phyloP scores from a whole-genome alignment of 2,113 vertebrate genomes.

The Malaclemys terrapin region DNA sequence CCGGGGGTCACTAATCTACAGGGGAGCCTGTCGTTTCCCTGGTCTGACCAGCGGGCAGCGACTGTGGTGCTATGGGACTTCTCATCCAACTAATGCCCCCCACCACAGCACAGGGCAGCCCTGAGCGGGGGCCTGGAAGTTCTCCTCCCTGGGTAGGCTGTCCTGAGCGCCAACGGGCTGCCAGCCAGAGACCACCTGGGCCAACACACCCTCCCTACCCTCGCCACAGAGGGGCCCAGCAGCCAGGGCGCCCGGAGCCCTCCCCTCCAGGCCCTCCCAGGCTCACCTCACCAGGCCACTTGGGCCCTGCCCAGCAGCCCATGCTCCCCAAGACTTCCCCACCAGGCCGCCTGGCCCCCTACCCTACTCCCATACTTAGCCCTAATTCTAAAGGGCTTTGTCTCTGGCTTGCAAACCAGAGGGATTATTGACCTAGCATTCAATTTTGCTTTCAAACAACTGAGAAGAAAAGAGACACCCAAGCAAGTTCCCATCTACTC shows the following conservation, averaged over 20 bases:
- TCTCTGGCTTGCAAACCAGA: background rate
- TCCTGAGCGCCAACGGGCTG: background rate
- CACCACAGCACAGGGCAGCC: background rate
- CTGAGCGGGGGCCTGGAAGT: background rate
- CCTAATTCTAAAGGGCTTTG: background rate
- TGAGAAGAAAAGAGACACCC: background rate
- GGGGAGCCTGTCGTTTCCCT: background rate
- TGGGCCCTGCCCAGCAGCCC: background rate
- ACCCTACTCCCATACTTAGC: background rate
- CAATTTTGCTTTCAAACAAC: background rate
- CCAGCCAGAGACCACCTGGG: no score
- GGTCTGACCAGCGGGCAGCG: background rate
- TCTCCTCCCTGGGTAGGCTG: no score
- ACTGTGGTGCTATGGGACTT: background rate
- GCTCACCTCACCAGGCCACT: background rate
- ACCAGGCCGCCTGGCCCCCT: background rate
- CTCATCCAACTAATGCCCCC: background rate
- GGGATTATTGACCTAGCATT: background rate
- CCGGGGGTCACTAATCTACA: no score
- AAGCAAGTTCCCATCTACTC: conserved; percentile 5
- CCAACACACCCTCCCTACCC: no score
- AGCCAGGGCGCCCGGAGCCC: background rate
- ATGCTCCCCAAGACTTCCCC: background rate
- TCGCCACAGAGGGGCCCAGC: background rate
- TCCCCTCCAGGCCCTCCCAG: background rate